A percentile compares a stretch with the other conserved stretches of the same genome.
These are phyloP conservation scores for Peromyscus eremicus DNA, from an alignment of 2,797 vertebrate genomes.

Conservation along the genomic window DNA sequence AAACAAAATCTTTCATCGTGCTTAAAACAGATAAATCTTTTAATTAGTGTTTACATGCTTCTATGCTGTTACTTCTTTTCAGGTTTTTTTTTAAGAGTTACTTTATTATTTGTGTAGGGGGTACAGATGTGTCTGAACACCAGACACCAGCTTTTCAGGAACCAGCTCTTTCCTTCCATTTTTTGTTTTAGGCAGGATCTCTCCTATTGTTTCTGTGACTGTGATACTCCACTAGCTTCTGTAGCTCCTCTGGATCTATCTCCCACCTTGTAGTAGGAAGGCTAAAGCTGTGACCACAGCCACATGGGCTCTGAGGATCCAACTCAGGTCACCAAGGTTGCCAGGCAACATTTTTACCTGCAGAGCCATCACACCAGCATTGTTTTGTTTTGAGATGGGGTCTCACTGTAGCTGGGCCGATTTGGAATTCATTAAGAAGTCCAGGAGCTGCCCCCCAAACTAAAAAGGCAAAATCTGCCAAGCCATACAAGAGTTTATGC, in stretches of 20 bases:
- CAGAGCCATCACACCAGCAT: neutral
- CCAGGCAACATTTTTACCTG: neutral
- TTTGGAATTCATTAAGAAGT: neutral
- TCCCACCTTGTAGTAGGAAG: neutral
- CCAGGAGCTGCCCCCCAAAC: neutral
- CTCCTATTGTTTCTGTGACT: neutral
- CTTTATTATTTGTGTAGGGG: neutral
- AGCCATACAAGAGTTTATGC: neutral
- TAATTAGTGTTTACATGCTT: neutral
- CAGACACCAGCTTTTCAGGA: neutral
- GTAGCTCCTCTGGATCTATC: neutral
- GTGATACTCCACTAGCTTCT: neutral
- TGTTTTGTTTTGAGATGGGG: neutral
- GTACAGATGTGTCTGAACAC: neutral
- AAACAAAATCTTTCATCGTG: constrained; percentile 27
- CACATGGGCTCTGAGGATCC: neutral
- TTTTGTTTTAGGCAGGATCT: neutral
- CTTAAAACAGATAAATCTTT: constrained; percentile 17
- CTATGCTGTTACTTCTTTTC: neutral
- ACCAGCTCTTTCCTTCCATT: neutral
- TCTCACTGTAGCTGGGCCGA: neutral
- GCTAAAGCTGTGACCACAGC: neutral
- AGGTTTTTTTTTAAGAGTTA: neutral
- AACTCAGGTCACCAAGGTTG: neutral
- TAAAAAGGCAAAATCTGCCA: neutral